phyloP scores from a whole-genome alignment of 2,888 invertebrate species.

The Tolmerus cingulatus region DNA sequence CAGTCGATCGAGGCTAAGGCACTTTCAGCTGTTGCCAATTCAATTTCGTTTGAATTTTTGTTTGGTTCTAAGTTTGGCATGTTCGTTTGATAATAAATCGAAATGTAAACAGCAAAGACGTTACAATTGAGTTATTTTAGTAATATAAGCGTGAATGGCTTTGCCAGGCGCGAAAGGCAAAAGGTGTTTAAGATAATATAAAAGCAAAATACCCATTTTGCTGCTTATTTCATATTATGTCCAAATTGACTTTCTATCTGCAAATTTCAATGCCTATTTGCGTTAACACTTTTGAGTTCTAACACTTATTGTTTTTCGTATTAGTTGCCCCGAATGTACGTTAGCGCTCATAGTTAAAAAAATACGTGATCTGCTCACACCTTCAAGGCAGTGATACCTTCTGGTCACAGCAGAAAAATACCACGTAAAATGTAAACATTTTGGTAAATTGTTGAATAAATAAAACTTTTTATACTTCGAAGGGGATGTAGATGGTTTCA shows the following conservation, averaged over 20 bases:
- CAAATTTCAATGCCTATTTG: background rate
- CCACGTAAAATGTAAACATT: constrained; percentile 7
- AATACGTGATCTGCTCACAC: background rate
- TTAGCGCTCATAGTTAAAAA: background rate
- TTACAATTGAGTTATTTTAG: background rate
- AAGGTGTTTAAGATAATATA: background rate
- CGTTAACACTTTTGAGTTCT: background rate
- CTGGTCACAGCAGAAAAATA: background rate
- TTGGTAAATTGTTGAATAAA: constrained; percentile 10
- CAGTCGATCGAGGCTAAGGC: background rate
- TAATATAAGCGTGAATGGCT: background rate
- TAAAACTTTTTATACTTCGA: background rate
- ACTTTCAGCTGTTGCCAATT: background rate
- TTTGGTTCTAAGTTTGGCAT: background rate
- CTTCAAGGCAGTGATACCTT: background rate
- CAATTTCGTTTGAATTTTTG: background rate
- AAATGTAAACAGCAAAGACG: background rate
- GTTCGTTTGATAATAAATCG: background rate
- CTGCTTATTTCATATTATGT: background rate
- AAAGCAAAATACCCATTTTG: background rate
- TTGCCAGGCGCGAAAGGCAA: background rate
- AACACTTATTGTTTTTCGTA: background rate
- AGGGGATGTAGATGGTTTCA: background rate
- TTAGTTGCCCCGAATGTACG: background rate
- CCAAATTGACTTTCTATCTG: background rate